These are phyloP conservation scores for Oncorhynchus clarkii DNA, from an alignment of 2,113 vertebrate species.

Conservation along the genomic window DNA sequence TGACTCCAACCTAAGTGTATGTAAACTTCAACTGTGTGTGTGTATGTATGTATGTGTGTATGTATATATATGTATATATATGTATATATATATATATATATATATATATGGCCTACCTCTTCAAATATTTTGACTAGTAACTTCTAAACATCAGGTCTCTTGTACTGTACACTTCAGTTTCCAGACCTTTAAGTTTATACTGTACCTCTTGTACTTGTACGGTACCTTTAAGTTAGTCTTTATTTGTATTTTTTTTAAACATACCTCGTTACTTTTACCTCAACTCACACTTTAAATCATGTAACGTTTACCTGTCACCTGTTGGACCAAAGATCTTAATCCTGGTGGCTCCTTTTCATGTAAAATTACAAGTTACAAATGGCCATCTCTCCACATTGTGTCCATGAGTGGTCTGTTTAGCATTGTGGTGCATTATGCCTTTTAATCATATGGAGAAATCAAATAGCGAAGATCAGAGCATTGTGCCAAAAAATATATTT, in stretches of 20 bases:
- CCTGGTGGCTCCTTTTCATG: slow-evolving; percentile 40
- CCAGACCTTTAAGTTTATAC: slow-evolving; percentile 5
- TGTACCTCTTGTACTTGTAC: too few relatives aligned
- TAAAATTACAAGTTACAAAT: slow-evolving; percentile 17
- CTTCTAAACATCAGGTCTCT: too few relatives aligned
- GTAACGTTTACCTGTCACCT: slow-evolving; percentile 16
- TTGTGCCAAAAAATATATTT: slow-evolving; percentile 64
- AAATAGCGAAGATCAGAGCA: slow-evolving; percentile 52
- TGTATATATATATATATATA: too few relatives aligned
- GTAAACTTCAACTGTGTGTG: too few relatives aligned
- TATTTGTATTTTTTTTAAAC: slow-evolving; percentile 23
- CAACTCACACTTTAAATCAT: slow-evolving; percentile 14
- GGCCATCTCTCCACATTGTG: slow-evolving; percentile 27
- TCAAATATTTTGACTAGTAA: too few relatives aligned
- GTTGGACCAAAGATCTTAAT: slow-evolving; percentile 65
- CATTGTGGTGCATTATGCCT: slow-evolving; percentile 49
- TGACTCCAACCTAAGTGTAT: too few relatives aligned
- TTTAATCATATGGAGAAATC: slow-evolving; percentile 47
- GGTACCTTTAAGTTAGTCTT: slow-evolving; percentile 9
- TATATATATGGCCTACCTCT: too few relatives aligned
- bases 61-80: too few relatives aligned
- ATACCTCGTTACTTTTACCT: slow-evolving; percentile 48
- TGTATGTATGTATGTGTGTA: too few relatives aligned
- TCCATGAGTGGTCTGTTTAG: slow-evolving; percentile 24
- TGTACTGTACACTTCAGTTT: slow-evolving; percentile 30